These are phyloP conservation scores for Cremastinae sp. DNA, from an alignment of 2,888 invertebrate genomes.

Conservation along the genomic window DNA sequence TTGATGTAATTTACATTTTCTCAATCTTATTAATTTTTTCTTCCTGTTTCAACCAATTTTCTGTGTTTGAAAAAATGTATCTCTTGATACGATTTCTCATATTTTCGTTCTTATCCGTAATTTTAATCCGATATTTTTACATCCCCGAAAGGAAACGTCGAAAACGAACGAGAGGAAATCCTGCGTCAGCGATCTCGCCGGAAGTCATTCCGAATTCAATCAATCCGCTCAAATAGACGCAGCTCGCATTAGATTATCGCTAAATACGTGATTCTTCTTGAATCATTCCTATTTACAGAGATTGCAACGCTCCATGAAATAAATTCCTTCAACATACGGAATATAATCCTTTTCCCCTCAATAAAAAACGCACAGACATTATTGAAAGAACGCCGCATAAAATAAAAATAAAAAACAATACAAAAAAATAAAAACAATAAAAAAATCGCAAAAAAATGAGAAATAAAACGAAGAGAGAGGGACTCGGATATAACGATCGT, in stretches of 20 bases:
- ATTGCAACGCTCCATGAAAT: neutral
- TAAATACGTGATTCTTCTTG: conserved; percentile 11
- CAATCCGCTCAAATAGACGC: conserved; percentile 56
- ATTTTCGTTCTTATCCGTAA: too few species aligned
- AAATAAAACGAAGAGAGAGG: conserved; percentile 16
- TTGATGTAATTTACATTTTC: too few species aligned
- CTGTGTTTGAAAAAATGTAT: too few species aligned
- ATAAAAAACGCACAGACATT: neutral
- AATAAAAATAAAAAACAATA: neutral
- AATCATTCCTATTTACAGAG: neutral
- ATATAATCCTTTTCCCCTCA: neutral
- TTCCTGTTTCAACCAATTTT: too few species aligned
- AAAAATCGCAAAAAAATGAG: neutral
- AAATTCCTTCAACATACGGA: neutral
- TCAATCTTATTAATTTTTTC: too few species aligned
- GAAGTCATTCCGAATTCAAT: conserved; percentile 62
- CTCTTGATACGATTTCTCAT: too few species aligned
- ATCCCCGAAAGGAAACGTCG: conserved; percentile 19
- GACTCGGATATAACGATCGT: conserved; percentile 43
- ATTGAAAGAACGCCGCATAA: neutral
- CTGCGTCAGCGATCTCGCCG: conserved; percentile 39
- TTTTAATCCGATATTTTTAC: too few species aligned
- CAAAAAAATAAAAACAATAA: neutral
- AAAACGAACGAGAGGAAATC: conserved; percentile 36
- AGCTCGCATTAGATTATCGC: conserved; percentile 39